These are phyloP conservation scores for Toxotes chatareus DNA, from an alignment of 2,113 vertebrate species.

Conservation along the genomic window DNA sequence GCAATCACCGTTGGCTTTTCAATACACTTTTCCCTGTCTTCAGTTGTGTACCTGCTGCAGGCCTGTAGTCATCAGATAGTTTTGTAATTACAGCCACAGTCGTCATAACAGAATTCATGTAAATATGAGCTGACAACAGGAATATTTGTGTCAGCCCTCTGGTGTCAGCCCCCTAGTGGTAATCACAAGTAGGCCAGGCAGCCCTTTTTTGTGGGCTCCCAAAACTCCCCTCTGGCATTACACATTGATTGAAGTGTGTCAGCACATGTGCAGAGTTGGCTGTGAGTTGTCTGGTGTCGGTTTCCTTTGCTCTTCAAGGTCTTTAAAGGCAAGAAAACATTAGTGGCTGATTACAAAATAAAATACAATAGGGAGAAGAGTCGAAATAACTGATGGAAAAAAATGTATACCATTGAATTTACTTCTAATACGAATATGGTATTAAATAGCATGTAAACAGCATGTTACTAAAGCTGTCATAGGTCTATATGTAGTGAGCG, in stretches of 20 bases:
- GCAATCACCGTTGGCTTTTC: no score
- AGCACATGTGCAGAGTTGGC: slow-evolving; percentile 3
- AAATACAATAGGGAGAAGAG: background rate
- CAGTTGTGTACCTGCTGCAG: background rate
- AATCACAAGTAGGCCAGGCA: slow-evolving; percentile 50
- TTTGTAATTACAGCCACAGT: background rate
- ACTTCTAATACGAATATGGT: slow-evolving; percentile 3
- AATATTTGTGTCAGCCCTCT: slow-evolving; percentile 54
- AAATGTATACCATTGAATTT: no score
- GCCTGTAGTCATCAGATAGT: background rate
- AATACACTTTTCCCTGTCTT: no score
- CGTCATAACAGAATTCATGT: background rate
- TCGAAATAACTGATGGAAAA: background rate
- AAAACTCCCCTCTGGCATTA: slow-evolving; percentile 24
- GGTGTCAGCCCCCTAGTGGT: slow-evolving; percentile 40
- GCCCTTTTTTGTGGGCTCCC: slow-evolving; percentile 17
- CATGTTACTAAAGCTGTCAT: background rate
- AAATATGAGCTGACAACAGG: slow-evolving; percentile 45
- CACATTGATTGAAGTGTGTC: slow-evolving; percentile 37
- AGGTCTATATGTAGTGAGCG: background rate
- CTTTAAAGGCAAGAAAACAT: background rate
- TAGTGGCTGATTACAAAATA: background rate
- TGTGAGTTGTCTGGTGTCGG: background rate
- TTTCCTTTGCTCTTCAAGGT: slow-evolving; percentile 17
- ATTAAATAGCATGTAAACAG: background rate